Base-by-base conservation (phyloP, 2,888 invertebrate species). In the Acleris cristana region DNA sequence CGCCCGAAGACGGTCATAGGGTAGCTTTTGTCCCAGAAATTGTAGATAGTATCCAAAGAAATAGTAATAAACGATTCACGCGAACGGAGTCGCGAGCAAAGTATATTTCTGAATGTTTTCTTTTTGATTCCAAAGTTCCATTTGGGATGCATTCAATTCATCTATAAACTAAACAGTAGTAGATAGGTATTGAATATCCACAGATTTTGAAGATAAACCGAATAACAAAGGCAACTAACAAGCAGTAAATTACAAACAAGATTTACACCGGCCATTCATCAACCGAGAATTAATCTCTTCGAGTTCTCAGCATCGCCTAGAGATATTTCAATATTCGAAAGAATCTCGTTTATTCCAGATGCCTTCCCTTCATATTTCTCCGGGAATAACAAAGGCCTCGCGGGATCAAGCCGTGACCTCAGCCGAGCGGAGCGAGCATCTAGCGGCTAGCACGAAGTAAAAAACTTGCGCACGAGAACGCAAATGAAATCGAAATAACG, bases 401-500 rank as follows among this genome's bases (percentile, higher is more conserved):
- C 77, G 79, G 85, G 86, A 85, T 86, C 86, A 83, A 82, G 84
- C 79, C 83, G 82, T 89, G 90, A 92, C 92, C 91, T 83, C 81
- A 83, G 76, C 79, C 79, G 78, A 78, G 73, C 74, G 64, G 56
- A 71, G 61, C 58, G 59, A 60, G 69, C 59, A 63, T 54, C 60
- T 57, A 64, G 71, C 70, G 76, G 72, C 71, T 77, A 84, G 82
- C 76, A 85, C 81, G 79, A 84, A 77, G 76, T 82, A 89, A 88
- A 89, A 88, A 87, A 86, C 81, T 69, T 74, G 76, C 79, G 85
- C 91, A 89, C 89, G 90, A 89, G 86, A 88, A 90, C 85, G 90
- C 90, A 92, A 92, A 92, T 92, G 92, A 90, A 91, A 92, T 90
- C 91, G 92, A 90, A 92, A 92, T 92, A 92, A 86, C 88, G 86